A percentile compares a stretch with the other conserved stretches of the same genome.
These are phyloP conservation scores for Butorides virescens DNA, from an alignment of 2,113 vertebrate genomes.

Conservation along the genomic window DNA sequence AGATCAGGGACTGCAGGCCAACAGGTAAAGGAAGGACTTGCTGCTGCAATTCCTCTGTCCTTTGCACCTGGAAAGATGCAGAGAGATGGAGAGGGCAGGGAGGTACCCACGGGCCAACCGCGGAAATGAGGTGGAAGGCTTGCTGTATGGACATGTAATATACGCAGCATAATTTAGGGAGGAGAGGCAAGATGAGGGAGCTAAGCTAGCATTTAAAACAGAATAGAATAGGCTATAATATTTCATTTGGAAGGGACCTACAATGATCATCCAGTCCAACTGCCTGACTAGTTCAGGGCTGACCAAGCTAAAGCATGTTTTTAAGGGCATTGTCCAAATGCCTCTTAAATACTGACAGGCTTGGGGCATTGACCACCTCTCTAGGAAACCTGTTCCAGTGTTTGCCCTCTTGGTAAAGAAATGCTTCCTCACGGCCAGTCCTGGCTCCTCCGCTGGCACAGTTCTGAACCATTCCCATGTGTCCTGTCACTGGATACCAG, in stretches of 20 bases:
- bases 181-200: background rate
- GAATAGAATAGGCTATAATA: background rate
- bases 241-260: background rate
- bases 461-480: too few species aligned
- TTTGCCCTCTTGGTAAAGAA: background rate
- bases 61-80: background rate
- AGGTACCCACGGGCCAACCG: background rate
- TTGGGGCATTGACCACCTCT: background rate
- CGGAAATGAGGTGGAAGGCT: background rate
- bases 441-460: too few species aligned
- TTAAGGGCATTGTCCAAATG: background rate
- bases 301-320: background rate
- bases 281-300: background rate
- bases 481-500: too few species aligned
- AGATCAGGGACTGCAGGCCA: background rate
- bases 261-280: background rate
- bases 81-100: background rate
- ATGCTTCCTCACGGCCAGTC: background rate
- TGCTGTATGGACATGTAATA: background rate
- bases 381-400: background rate
- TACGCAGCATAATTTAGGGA: background rate
- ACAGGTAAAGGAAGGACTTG: background rate
- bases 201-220: background rate
- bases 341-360: background rate
- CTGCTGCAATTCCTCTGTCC: background rate